Evolutionary conservation across 2,797 vertebrate species (phyloP), one percentile per base, ranked within the genome.

Genomic region (Acridotheres tristis): DNA sequence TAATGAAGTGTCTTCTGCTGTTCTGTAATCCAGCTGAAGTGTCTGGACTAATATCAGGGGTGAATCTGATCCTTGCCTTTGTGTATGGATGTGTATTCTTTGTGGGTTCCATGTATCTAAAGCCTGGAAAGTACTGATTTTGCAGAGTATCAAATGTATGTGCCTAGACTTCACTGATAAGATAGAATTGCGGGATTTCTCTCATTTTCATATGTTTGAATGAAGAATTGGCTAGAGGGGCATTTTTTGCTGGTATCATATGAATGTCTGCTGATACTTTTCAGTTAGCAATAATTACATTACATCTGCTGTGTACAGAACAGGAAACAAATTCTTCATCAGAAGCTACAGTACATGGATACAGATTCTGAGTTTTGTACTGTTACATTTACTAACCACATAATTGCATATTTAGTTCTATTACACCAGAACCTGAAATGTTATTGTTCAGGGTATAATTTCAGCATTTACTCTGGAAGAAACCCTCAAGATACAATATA

Each of bases 401-500:
- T 97, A 78, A 89, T 95, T 88, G 73, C 90, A 92, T 76, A 92
- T 75, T 55, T 74, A 95, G 93, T 81, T 69, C 77, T 76, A 65
- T 87, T 78, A 75, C 18, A 43, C 72, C 62, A 67, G 83, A 71
- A 89, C 85, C 69, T 90, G 89, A 94, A 93, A 84, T 63, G 74
- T 58, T 87, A 77, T 93, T 81, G 45, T 77, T 76, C 75, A 85
- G 93, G 71, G 36, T 96, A 92, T 92, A 93, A 96, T 88, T 96
- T 89, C 78, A 88, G 91, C 88, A 94, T 97, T 94, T 96, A 88
- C 81, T 88, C 83, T 81, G 61, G 72, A 94, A 96, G 92, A 86
- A 96, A 96, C 58, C 89, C 83, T 87, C 93, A 94, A 96, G 94
- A 97, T 94, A 94, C 71, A 95, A 89, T 93, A 88, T 95, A 96